phyloP scores from a whole-genome alignment of 2,797 vertebrate genomes.

The Siniperca scherzeri region DNA sequence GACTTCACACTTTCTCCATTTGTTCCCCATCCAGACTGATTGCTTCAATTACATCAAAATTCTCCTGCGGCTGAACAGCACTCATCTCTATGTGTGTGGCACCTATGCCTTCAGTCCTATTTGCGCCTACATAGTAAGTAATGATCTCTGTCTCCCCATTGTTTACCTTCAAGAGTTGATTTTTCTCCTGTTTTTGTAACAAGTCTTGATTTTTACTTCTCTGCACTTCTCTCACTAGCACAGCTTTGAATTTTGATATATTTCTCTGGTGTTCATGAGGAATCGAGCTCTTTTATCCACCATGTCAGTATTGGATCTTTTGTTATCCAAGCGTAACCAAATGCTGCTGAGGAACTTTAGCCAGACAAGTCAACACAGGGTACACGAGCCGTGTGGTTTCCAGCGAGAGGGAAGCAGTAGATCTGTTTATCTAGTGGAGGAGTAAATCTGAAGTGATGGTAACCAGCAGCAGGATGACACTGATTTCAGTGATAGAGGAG shows the following conservation, averaged over 20 bases:
- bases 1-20: constrained; percentile 37
- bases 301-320: constrained; percentile 54
- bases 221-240: constrained; percentile 4
- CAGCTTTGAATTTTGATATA: constrained; percentile 7
- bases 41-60: constrained; percentile 98
- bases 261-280: constrained; percentile 33
- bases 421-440: constrained; percentile 68
- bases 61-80: constrained; percentile 92
- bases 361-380: constrained; percentile 62
- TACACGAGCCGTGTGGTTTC: constrained; percentile 55
- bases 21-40: constrained; percentile 87
- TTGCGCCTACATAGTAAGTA: constrained; percentile 94
- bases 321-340: constrained; percentile 52
- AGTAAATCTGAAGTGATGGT: constrained; percentile 58
- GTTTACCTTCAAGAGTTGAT: constrained; percentile 16
- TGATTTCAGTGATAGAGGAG: constrained; percentile 51
- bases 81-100: constrained; percentile 93
- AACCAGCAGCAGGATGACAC: constrained; percentile 58
- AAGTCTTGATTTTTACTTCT: constrained; percentile 5
- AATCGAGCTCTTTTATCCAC: constrained; percentile 40
- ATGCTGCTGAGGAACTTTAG: constrained; percentile 66
- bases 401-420: constrained; percentile 47
- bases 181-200: constrained; percentile 6
- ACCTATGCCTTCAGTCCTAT: constrained; percentile 94
- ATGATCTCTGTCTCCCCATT: constrained; percentile 16